phyloP scores from a whole-genome alignment of 1,140 invertebrate genomes.

The Brachionus calyciflorus region DNA sequence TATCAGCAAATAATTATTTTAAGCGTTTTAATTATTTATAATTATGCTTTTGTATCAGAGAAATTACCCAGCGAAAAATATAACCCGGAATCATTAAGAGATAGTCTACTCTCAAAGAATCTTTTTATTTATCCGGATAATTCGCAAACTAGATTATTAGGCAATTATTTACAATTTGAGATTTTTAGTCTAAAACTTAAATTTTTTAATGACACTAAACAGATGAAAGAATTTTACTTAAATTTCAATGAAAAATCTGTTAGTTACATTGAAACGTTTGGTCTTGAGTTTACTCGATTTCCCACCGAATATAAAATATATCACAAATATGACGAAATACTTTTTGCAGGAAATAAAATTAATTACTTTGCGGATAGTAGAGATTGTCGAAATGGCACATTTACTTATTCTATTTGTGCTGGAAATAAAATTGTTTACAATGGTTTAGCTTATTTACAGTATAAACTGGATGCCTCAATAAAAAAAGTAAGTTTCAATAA shows the following conservation, averaged over 20 bases:
- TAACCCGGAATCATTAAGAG: background rate
- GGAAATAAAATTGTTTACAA: conserved; percentile 14
- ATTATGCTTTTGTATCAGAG: conserved; percentile 19
- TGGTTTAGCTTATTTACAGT: conserved; percentile 2
- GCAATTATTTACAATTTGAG: background rate
- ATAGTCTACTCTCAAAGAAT: background rate
- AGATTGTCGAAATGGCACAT: background rate
- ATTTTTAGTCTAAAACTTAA: background rate
- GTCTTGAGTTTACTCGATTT: conserved; percentile 22
- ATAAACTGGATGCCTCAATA: background rate
- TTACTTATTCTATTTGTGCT: background rate
- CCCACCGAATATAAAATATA: conserved; percentile 8
- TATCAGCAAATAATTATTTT: conserved; percentile 6
- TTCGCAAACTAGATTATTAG: background rate
- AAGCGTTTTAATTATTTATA: background rate
- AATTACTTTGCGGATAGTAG: background rate
- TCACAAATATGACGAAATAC: background rate
- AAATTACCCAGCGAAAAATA: background rate
- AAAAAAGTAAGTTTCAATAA: conserved; percentile 6
- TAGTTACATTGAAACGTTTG: background rate
- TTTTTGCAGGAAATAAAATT: conserved; percentile 2
- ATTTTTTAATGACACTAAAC: background rate
- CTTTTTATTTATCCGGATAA: conserved; percentile 5
- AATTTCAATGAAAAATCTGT: background rate
- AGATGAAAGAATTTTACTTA: conserved; percentile 5